Conservation (phyloP, 2,888 invertebrate genomes). For the Uropetala carovei region DNA sequence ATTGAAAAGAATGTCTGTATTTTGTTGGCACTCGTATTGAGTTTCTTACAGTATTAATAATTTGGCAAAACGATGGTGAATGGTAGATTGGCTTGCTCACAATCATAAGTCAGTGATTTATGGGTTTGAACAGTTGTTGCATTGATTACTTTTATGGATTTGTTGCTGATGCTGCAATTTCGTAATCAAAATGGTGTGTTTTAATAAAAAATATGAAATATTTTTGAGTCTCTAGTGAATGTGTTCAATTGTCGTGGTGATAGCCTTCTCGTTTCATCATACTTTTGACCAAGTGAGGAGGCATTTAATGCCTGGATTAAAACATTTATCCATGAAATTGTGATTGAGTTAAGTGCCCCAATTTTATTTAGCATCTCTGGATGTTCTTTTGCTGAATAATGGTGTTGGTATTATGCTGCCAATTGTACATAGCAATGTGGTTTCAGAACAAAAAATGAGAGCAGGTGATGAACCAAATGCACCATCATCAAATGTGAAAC, state of each 20-base stretch:
- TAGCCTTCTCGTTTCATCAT: constrained; percentile 1
- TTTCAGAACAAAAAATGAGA: not conserved
- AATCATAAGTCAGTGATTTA: constrained; percentile 42
- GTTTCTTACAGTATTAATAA: not conserved
- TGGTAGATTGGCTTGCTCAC: constrained; percentile 25
- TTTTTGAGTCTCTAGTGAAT: constrained; percentile 13
- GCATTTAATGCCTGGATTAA: constrained; percentile 25
- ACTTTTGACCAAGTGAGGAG: not conserved
- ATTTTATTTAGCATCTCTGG: not conserved
- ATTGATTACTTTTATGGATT: not conserved
- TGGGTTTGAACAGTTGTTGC: not conserved
- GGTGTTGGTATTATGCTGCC: constrained; percentile 21
- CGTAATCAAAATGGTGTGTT: not conserved
- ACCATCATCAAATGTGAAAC: constrained; percentile 33
- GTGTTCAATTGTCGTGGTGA: not conserved
- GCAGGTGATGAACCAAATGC: constrained; percentile 31
- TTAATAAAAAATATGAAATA: not conserved
- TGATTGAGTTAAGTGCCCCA: not conserved
- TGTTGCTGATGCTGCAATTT: not conserved
- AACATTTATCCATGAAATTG: constrained; percentile 1
- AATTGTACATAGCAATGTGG: not conserved
- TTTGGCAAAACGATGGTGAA: not conserved
- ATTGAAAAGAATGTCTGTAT: not conserved
- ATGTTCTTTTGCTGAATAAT: constrained; percentile 38
- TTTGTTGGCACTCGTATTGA: not conserved